Percentiles rank a stretch among this genome's conserved stretches.
Evolutionary conservation across 2,888 invertebrate genomes (phyloP).

Genomic region (Mythimna albipuncta): DNA sequence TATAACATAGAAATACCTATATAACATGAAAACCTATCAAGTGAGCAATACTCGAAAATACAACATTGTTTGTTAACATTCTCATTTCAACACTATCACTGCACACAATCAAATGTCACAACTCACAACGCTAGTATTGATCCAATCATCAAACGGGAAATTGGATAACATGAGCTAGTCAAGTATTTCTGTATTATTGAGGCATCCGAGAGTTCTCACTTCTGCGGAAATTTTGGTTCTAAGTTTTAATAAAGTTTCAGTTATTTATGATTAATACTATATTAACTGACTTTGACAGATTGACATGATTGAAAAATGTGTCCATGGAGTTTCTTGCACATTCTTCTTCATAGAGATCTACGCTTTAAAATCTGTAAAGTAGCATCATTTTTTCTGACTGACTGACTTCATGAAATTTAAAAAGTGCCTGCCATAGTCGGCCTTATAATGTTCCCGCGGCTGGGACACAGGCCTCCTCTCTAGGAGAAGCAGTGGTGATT

Average conservation of each 20-base stretch:
- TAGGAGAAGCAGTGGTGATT: too few species aligned
- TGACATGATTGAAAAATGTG: too few species aligned
- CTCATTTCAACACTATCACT: neutral
- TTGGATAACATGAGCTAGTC: conserved; percentile 5
- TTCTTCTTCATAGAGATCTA: too few species aligned
- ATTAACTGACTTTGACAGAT: too few species aligned
- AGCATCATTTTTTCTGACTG: too few species aligned
- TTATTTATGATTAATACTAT: neutral
- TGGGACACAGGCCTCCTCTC: too few species aligned
- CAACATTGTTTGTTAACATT: conserved; percentile 7
- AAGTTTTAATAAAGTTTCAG: neutral
- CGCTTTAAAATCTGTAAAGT: too few species aligned
- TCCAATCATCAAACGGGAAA: conserved; percentile 21
- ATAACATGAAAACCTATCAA: neutral
- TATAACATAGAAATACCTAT: too few species aligned
- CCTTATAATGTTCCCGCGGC: too few species aligned
- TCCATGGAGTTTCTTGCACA: too few species aligned
- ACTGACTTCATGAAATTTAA: too few species aligned
- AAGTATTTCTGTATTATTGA: conserved; percentile 9
- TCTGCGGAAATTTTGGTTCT: neutral
- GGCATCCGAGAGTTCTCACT: neutral
- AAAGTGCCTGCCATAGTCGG: too few species aligned
- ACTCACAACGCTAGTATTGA: conserved; percentile 1
- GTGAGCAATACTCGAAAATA: neutral
- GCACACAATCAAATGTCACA: conserved; percentile 1